These are phyloP conservation scores for Myopa testacea DNA, from an alignment of 2,888 invertebrate species.

Conservation along the genomic window DNA sequence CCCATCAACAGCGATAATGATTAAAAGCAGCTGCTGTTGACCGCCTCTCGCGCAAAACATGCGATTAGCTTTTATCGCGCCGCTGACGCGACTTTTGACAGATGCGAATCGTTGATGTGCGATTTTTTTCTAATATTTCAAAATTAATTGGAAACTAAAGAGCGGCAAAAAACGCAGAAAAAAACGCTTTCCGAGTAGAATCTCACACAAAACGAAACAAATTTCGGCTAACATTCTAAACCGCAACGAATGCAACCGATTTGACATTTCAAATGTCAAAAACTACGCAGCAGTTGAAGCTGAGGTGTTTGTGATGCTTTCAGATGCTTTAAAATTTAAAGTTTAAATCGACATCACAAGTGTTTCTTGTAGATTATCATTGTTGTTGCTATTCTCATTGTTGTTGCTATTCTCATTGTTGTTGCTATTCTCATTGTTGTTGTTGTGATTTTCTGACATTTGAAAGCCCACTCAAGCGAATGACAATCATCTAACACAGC, in stretches of 20 bases:
- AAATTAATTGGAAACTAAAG: not conserved
- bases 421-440: not conserved
- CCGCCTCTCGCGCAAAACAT: too few species aligned
- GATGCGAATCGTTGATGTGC: conserved; percentile 3
- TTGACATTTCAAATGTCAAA: conserved; percentile 33
- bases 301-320: not conserved
- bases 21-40: not conserved
- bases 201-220: too few species aligned
- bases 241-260: conserved; percentile 1
- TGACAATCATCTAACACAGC: conserved; percentile 22
- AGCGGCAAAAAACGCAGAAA: not conserved
- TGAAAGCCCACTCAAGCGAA: conserved; percentile 23
- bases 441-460: conserved; percentile 1
- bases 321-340: not conserved
- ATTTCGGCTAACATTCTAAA: not conserved
- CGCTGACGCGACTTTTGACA: conserved; percentile 22
- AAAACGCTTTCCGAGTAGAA: not conserved
- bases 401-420: not conserved
- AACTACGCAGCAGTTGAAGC: conserved; percentile 4
- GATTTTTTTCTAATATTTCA: not conserved
- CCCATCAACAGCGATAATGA: conserved; percentile 6
- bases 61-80: conserved; percentile 3
- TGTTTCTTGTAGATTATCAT: not conserved
- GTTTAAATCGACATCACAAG: not conserved
- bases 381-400: not conserved